Evolutionary conservation across 1,140 invertebrate species (phyloP).

Genomic region (Choristoneura fumiferana): DNA sequence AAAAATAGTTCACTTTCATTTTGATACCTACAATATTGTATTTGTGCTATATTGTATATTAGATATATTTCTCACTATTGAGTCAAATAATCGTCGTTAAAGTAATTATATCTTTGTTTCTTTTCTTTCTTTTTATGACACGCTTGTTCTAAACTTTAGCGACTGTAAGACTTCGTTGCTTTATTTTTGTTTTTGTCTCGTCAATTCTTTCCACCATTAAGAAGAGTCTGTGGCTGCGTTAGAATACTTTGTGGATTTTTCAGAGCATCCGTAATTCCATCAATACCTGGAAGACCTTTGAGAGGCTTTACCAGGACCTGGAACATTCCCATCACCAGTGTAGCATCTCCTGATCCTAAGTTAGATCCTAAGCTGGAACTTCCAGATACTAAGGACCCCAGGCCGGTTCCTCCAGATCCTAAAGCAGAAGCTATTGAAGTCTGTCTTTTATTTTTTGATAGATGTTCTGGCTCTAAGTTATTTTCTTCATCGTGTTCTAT

Average conservation of each 20-base stretch:
- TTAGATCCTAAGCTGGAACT: no score
- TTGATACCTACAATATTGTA: no score
- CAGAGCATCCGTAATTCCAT: neutral
- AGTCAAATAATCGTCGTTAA: neutral
- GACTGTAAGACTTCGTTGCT: no score
- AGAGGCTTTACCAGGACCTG: neutral
- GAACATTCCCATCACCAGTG: neutral
- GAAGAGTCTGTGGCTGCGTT: neutral
- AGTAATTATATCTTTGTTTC: no score
- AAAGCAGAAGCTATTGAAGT: neutral
- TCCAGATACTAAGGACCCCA: no score
- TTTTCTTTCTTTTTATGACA: no score
- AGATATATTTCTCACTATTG: no score
- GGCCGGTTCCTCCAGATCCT: neutral
- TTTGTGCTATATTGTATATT: neutral
- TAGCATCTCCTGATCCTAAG: neutral
- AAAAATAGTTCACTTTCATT: no score
- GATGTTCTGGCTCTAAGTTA: no score
- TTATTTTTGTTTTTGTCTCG: no score
- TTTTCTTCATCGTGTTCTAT: neutral
- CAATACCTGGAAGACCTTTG: neutral
- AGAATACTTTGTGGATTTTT: slow-evolving; percentile 7
- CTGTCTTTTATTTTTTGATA: neutral
- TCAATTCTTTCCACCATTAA: neutral
- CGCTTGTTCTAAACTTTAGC: no score